Conservation (phyloP, 1,140 invertebrate species). For the Trachymyrmex cornetzi region DNA sequence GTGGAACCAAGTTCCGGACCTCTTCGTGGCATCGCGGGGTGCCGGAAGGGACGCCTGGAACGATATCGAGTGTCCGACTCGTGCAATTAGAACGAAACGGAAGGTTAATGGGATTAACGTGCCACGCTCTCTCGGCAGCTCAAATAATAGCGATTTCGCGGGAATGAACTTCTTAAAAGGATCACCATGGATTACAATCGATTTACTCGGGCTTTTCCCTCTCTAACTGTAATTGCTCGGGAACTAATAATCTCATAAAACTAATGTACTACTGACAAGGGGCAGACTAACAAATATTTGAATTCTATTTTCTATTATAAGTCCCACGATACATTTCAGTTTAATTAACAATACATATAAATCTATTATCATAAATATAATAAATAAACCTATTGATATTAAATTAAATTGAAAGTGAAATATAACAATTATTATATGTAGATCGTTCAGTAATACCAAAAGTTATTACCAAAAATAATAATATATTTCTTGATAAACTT, state of each 20-base stretch:
- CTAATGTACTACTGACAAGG: neutral
- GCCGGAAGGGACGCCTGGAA: slow-evolving; percentile 39
- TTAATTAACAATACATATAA: neutral
- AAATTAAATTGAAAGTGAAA: neutral
- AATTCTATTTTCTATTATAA: neutral
- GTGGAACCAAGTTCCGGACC: slow-evolving; percentile 62
- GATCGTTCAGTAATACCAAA: neutral
- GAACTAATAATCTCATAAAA: slow-evolving; percentile 17
- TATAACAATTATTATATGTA: neutral
- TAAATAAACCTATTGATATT: neutral
- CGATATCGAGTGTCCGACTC: slow-evolving; percentile 67
- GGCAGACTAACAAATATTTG: neutral
- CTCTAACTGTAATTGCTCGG: slow-evolving; percentile 7
- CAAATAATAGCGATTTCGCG: slow-evolving; percentile 49
- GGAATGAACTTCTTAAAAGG: slow-evolving; percentile 46
- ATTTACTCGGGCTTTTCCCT: neutral
- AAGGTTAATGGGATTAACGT: slow-evolving; percentile 79
- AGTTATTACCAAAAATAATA: neutral
- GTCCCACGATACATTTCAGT: neutral
- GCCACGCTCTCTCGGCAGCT: slow-evolving; percentile 28
- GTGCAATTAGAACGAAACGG: slow-evolving; percentile 75
- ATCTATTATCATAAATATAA: neutral
- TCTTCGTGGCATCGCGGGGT: slow-evolving; percentile 32
- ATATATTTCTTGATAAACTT: neutral
- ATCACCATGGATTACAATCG: slow-evolving; percentile 13